Conservation (phyloP, 2,888 invertebrate genomes). For the Trissoscelio sp. region DNA sequence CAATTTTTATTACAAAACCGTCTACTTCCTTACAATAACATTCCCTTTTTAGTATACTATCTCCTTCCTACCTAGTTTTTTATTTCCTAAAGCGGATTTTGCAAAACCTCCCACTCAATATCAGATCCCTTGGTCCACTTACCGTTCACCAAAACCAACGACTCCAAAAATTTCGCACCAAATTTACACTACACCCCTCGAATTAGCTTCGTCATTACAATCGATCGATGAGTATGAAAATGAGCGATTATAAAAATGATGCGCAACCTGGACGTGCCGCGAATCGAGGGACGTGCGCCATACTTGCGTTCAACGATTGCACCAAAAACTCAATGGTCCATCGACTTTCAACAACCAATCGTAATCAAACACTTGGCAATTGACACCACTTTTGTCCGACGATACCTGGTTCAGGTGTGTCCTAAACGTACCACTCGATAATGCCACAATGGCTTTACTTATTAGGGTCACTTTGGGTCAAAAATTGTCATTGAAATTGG, state of each 20-base stretch:
- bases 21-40: no score
- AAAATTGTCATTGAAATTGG: conserved; percentile 41
- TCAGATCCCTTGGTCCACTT: conserved; percentile 1
- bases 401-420: conserved; percentile 1
- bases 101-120: no score
- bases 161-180: not conserved
- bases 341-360: conserved; percentile 18
- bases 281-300: conserved; percentile 31
- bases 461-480: conserved; percentile 38
- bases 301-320: conserved; percentile 4
- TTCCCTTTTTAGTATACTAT: no score
- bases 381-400: no score
- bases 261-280: conserved; percentile 58
- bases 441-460: not conserved
- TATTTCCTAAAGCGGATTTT: no score
- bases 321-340: not conserved
- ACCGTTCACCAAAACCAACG: conserved; percentile 5
- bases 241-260: conserved; percentile 21
- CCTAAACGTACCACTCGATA: not conserved
- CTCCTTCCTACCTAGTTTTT: no score
- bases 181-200: conserved; percentile 2
- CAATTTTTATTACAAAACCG: no score
- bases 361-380: conserved; percentile 12
- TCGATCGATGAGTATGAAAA: conserved; percentile 41
- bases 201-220: conserved; percentile 5